Evolutionary conservation across 2,888 invertebrate species (phyloP), one percentile per base, ranked within the genome.

Genomic region (Geophilus truncorum): DNA sequence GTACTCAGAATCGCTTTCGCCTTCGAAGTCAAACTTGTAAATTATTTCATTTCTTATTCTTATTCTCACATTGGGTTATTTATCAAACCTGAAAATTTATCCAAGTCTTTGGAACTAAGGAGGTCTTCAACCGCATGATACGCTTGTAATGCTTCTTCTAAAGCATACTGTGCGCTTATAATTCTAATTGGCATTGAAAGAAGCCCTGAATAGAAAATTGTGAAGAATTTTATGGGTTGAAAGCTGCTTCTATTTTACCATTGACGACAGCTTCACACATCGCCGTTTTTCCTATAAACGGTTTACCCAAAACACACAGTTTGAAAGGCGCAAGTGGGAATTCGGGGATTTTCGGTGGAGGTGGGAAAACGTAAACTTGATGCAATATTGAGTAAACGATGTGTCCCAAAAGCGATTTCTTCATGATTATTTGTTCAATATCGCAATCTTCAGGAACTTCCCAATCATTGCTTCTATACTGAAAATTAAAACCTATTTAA

Each of bases 381-480:
- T 45, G 1, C 5, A 78, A 36, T 21, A 45, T 36, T 12, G 21
- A 45, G 15, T 78, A 78, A 78, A 78, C 45, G 23, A 45, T 21
- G 21, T 78, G 78, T 23, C 78, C 78, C n/a, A 78, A 36, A 12
- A 78, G 15, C 21, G 45, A 78, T 21, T 28, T 40, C 18, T 30
- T 36, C 18, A 77, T 18, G 30, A 5, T 34, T 9, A 45, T 36
- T 36, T 40, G 25, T 23, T 78, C 78, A 7, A 78, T n/a, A 21
- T 78, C 40, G 12, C 78, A 78, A 78, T 0, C 7, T 28, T 0
- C 1, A 30, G 77, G 32, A 32, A 32, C 10, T 32, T 77, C 36
- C 78, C 78, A 78, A 40, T 78, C 45, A 45, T 78, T 78, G 12
- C 4, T n/a, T 28, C 25, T 34, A 25, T 78, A 25, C 78, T 78